Percentiles rank a stretch among this genome's conserved stretches.
These are phyloP conservation scores for Threskiornis aethiopicus DNA, from an alignment of 2,797 vertebrate genomes.

Conservation along the genomic window DNA sequence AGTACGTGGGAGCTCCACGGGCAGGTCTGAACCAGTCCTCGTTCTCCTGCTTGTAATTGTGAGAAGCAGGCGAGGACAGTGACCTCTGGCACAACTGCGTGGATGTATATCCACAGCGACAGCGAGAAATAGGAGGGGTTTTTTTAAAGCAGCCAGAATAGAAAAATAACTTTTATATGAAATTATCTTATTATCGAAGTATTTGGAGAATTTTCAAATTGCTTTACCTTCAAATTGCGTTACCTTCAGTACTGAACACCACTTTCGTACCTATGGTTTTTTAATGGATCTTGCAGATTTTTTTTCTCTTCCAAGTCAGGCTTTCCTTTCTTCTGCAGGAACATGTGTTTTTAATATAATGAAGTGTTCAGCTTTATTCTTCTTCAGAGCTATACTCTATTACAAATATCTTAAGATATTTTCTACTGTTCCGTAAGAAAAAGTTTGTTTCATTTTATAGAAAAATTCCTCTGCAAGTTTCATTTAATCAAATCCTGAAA, in stretches of 20 bases:
- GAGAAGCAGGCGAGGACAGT: not conserved
- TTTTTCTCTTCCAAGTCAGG: not conserved
- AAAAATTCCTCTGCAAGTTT: not conserved
- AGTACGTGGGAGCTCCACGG: not conserved
- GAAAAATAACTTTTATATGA: not conserved
- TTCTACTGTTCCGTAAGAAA: not conserved
- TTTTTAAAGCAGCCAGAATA: not conserved
- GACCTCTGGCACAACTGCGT: not conserved
- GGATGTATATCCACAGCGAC: not conserved
- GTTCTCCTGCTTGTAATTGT: fast-evolving
- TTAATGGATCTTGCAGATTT: not conserved
- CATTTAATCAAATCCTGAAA: not conserved
- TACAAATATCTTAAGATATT: not conserved
- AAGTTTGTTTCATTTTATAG: not conserved
- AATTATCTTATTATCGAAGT: not conserved
- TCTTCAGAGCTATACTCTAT: not conserved
- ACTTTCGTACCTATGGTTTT: not conserved
- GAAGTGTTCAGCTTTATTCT: not conserved
- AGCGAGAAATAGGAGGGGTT: fast-evolving
- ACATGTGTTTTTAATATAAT: slow-evolving; percentile 8
- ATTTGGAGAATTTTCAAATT: not conserved
- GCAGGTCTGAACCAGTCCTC: not conserved
- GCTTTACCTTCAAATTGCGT: not conserved
- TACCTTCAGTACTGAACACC: not conserved
- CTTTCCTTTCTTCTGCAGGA: not conserved